These are phyloP conservation scores for Drosophila sp. DNA, from an alignment of 1,140 invertebrate species.

Conservation along the genomic window DNA sequence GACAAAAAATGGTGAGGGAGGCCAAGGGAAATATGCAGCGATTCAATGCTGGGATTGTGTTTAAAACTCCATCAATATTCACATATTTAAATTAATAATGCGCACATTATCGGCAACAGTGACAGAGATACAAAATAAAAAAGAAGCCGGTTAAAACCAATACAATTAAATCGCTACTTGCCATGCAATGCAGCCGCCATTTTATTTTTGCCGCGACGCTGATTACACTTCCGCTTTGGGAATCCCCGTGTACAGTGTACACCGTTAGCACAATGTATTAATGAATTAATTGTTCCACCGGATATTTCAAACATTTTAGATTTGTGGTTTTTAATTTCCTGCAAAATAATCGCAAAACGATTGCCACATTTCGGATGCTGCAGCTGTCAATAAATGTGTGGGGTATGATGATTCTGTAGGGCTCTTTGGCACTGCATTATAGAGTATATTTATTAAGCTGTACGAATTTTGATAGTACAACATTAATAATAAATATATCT, in stretches of 20 bases:
- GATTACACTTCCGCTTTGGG: constrained; percentile 74
- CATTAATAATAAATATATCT: too few relatives aligned
- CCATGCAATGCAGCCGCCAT: constrained; percentile 15
- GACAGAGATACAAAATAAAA: constrained; percentile 12
- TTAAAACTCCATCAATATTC: constrained; percentile 72
- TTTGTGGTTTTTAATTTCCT: constrained; percentile 83
- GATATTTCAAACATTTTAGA: constrained; percentile 83
- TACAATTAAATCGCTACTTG: constrained; percentile 41
- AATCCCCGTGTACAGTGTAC: constrained; percentile 29
- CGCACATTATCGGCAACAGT: constrained; percentile 38
- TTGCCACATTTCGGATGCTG: constrained; percentile 24
- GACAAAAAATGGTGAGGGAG: not conserved
- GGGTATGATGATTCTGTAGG: not conserved
- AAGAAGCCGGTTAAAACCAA: constrained; percentile 8
- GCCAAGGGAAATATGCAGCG: not conserved
- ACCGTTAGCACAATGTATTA: constrained; percentile 51
- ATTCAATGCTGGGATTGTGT: constrained; percentile 29
- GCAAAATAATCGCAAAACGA: constrained; percentile 70
- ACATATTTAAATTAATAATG: constrained; percentile 78
- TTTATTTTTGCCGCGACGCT: constrained; percentile 55
- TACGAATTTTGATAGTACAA: too few relatives aligned
- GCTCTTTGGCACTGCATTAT: too few relatives aligned
- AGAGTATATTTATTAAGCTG: too few relatives aligned
- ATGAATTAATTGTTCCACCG: constrained; percentile 82
- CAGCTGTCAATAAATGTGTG: not conserved